phyloP scores from a whole-genome alignment of 2,888 invertebrate genomes.

The Cataglyphis albicans region DNA sequence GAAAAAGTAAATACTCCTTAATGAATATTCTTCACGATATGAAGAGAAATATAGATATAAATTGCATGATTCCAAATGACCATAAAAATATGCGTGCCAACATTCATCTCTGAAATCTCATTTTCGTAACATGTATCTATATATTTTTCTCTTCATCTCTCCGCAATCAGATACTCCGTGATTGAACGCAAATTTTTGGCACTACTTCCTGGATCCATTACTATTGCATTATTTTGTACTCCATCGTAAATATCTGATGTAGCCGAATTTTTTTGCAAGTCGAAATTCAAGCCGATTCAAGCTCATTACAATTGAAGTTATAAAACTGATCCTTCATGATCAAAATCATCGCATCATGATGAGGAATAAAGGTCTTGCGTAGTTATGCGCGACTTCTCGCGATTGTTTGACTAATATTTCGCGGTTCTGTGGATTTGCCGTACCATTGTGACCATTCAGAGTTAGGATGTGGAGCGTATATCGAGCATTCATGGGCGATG shows the following conservation, averaged over 20 bases:
- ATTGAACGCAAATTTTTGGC: slow-evolving; percentile 47
- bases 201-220: slow-evolving; percentile 47
- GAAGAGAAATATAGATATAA: background rate
- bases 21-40: background rate
- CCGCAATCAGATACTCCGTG: slow-evolving; percentile 1
- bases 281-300: slow-evolving; percentile 7
- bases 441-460: slow-evolving; percentile 5
- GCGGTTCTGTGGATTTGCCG: background rate
- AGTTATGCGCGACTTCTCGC: slow-evolving; percentile 45
- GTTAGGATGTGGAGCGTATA: slow-evolving; percentile 42
- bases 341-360: background rate
- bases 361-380: slow-evolving; percentile 25
- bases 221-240: slow-evolving; percentile 64
- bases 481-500: slow-evolving; percentile 71
- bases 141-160: slow-evolving; percentile 18
- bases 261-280: slow-evolving; percentile 62
- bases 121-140: slow-evolving; percentile 1
- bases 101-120: slow-evolving; percentile 41
- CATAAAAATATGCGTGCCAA: slow-evolving; percentile 40
- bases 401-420: slow-evolving; percentile 30
- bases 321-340: slow-evolving; percentile 3
- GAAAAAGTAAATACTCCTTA: slow-evolving; percentile 13
- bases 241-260: slow-evolving; percentile 43
- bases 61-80: slow-evolving; percentile 12
- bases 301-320: no score